phyloP scores from a whole-genome alignment of 2,113 vertebrate species.

The Pundamilia nyererei region DNA sequence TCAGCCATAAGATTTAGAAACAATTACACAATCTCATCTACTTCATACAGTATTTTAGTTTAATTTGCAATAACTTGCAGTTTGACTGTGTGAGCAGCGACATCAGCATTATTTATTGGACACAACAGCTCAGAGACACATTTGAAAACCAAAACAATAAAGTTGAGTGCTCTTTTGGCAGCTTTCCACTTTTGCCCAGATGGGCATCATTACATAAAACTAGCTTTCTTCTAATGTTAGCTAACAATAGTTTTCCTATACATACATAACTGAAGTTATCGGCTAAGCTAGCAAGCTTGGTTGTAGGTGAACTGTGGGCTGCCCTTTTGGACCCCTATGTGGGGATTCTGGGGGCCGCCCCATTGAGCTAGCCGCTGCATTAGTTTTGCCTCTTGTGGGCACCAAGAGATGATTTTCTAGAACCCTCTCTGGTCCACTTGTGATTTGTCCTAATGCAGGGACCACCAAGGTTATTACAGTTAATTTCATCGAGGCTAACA shows the following conservation, averaged over 20 bases:
- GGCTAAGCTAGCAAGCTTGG: neutral
- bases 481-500: accelerated
- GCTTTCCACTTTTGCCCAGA: neutral
- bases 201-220: neutral
- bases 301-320: neutral
- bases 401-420: neutral
- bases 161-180: neutral
- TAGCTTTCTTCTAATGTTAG: neutral
- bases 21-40: neutral
- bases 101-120: neutral
- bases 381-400: neutral
- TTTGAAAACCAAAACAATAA: neutral
- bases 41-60: neutral
- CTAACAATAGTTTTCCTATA: neutral
- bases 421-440: neutral
- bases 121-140: neutral
- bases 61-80: neutral
- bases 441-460: neutral
- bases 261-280: accelerated
- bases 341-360: accelerated
- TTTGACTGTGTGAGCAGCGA: accelerated
- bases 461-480: neutral
- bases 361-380: accelerated
- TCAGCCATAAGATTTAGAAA: neutral
- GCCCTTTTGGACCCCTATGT: accelerated